Percentiles rank a stretch among this genome's conserved stretches.
Evolutionary conservation across 2,888 invertebrate species (phyloP).

Genomic region (Diaperis boleti): DNA sequence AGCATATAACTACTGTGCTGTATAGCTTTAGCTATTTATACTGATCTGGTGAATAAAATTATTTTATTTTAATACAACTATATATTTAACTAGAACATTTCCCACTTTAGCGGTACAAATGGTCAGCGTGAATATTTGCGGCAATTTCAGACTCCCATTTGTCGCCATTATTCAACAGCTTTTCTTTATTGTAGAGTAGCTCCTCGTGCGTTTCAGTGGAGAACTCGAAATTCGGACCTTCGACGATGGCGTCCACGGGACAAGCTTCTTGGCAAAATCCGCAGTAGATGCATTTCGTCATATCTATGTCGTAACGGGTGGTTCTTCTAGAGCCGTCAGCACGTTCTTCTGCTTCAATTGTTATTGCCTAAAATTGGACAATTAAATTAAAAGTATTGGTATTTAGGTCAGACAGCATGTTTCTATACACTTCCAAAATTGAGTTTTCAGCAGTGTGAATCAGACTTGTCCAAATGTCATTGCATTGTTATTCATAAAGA

Average conservation of each 20-base stretch:
- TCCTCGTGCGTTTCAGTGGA: conserved; percentile 99
- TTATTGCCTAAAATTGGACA: conserved; percentile 84
- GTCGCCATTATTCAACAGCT: conserved; percentile 95
- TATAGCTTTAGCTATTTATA: conserved; percentile 35
- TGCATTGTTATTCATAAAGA: too few relatives aligned
- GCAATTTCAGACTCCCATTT: conserved; percentile 99
- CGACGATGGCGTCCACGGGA: conserved; percentile 98
- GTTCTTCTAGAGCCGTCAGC: conserved; percentile 97
- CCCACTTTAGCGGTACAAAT: conserved; percentile 87
- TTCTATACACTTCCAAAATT: too few relatives aligned
- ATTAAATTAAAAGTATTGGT: too few relatives aligned
- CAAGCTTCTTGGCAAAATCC: conserved; percentile 99
- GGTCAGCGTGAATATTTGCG: conserved; percentile 97
- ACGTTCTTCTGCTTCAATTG: conserved; percentile 98
- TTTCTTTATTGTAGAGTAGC: conserved; percentile 98
- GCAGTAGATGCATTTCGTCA: conserved; percentile 99
- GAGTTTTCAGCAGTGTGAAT: too few relatives aligned
- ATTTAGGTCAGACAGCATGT: too few relatives aligned
- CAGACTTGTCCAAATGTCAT: too few relatives aligned
- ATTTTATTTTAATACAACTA: conserved; percentile 20
- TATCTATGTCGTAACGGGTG: conserved; percentile 99
- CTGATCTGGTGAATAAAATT: conserved; percentile 31
- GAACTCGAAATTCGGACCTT: conserved; percentile 99
- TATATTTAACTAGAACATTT: conserved; percentile 17
- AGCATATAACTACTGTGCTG: too few relatives aligned